Base-by-base conservation (phyloP, 2,888 invertebrate species). In the Bembecia ichneumoniformis region DNA sequence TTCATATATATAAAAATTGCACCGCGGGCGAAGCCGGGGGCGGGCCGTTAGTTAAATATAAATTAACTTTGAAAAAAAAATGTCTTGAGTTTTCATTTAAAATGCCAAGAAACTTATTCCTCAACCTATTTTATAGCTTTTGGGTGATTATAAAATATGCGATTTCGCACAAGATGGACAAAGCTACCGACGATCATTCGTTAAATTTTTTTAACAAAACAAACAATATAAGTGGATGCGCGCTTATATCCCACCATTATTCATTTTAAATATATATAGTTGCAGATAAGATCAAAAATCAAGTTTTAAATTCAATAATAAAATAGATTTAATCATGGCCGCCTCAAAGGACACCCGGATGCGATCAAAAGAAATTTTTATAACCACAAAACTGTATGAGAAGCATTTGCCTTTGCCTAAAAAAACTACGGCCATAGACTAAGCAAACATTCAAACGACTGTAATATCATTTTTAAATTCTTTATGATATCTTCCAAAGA, bases 381-480 rank as follows among this genome's bases (percentile, higher is more conserved):
- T 55, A 55, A 53, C 55, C 52, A 40, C n/a, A 49, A 52, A 52
- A 55, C 50, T 60, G 62, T 64, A 65, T 51, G 48, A 44, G 48
- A 47, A 40, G 5, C 16, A 15, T n/a, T n/a, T n/a, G 13, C 3
- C 36, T 36, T 11, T 3, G 43, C 58, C 51, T 58, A 58, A 61
- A 55, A 57, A 61, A 57, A 56, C 52, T 52, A 52, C 49, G 56
- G 45, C 52, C 56, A 53, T 56, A 55, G 61, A 7, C 44, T 70
- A 74, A 66, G 75, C 70, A 75, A 77, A 77, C 70, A 76, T 74
- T 61, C 63, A 62, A 59, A 60, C 55, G 62, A 64, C 51, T 55
- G 70, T 71, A 71, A 71, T 74, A 77, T 77, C 69, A 74, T 75
- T 77, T 77, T 74, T 68, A 70, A 76, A 76, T 75, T 74, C 68